These are phyloP conservation scores for Ptilorrhoa leucosticta DNA, from an alignment of 2,113 vertebrate species.

Conservation along the genomic window DNA sequence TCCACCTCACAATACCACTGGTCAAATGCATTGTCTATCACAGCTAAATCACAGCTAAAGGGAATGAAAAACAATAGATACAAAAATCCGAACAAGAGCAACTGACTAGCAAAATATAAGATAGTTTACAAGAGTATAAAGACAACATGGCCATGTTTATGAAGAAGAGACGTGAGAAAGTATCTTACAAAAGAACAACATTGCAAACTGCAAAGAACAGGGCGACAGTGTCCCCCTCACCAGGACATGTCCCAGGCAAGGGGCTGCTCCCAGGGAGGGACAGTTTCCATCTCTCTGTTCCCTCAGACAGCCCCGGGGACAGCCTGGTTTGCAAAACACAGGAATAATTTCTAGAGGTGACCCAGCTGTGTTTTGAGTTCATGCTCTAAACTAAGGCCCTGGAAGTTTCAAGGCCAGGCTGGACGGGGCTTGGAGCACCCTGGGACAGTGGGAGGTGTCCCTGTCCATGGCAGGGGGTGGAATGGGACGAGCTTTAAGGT, in stretches of 20 bases:
- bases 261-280: neutral
- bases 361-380: neutral
- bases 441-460: neutral
- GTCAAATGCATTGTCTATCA: too few species aligned
- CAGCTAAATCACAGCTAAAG: too few species aligned
- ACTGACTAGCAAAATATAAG: too few species aligned
- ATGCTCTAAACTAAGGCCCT: neutral
- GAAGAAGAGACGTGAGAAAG: too few species aligned
- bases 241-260: rapidly evolving
- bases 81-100: too few species aligned
- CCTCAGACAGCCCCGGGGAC: neutral
- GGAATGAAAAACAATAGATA: too few species aligned
- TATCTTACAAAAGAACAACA: too few species aligned
- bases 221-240: rapidly evolving
- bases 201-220: too few species aligned
- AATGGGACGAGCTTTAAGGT: rapidly evolving
- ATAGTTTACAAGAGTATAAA: too few species aligned
- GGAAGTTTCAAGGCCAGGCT: rapidly evolving
- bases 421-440: rapidly evolving
- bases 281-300: neutral
- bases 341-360: neutral
- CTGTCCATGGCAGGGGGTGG: neutral
- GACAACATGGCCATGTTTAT: too few species aligned
- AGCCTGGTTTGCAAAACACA: neutral
- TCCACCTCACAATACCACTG: too few species aligned